Conservation (phyloP, 2,888 invertebrate species). For the Syrista parreyssii region DNA sequence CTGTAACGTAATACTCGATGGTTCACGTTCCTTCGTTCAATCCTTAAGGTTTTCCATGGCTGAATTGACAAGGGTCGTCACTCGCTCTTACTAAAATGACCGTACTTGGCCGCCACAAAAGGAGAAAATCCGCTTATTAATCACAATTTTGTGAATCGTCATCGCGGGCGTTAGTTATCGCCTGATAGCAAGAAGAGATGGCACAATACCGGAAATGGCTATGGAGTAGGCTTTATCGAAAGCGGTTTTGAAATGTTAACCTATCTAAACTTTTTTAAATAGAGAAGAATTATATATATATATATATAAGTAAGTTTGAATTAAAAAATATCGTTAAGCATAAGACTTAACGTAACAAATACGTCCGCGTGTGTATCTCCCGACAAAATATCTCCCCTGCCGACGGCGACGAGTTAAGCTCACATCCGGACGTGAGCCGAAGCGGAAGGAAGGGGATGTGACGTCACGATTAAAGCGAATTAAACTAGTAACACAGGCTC, state of each 20-base stretch:
- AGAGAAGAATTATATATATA: no score
- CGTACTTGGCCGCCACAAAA: background rate
- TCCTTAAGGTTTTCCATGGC: background rate
- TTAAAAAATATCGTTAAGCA: background rate
- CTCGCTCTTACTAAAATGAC: background rate
- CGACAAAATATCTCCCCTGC: slow-evolving; percentile 21
- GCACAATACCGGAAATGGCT: background rate
- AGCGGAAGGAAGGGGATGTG: slow-evolving; percentile 64
- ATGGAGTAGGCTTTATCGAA: background rate
- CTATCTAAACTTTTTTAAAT: background rate
- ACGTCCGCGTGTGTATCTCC: slow-evolving; percentile 14
- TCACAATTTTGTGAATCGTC: background rate
- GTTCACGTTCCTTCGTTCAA: background rate
- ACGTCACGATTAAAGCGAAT: slow-evolving; percentile 63
- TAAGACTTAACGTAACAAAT: background rate
- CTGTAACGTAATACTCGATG: background rate
- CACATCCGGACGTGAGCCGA: slow-evolving; percentile 60
- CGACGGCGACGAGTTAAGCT: slow-evolving; percentile 51
- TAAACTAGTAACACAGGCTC: slow-evolving; percentile 45
- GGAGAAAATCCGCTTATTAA: background rate
- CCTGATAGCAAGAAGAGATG: background rate
- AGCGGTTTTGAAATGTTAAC: background rate
- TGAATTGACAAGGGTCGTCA: background rate
- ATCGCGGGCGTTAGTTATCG: background rate
- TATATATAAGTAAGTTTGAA: no score